Percentiles rank a stretch among this genome's conserved stretches.
Conservation (phyloP, 2,888 invertebrate genomes). For the Luffia ferchaultella region DNA sequence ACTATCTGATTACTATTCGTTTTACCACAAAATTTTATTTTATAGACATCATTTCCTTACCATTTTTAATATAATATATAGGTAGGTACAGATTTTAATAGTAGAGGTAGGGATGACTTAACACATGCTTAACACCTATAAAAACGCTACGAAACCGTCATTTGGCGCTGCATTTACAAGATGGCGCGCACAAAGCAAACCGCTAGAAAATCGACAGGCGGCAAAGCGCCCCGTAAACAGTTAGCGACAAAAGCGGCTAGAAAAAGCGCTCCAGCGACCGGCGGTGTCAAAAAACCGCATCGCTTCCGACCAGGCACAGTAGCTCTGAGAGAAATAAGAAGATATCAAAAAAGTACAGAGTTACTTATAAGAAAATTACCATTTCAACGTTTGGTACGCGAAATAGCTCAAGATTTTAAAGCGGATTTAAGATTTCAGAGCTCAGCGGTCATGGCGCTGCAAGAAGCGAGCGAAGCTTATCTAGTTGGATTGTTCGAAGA, state of each 20-base stretch:
- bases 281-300: constrained; percentile 78
- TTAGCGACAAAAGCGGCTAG: constrained; percentile 78
- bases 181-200: constrained; percentile 82
- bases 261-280: constrained; percentile 76
- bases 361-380: constrained; percentile 75
- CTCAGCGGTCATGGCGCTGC: constrained; percentile 74
- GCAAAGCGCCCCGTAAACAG: too few relatives aligned
- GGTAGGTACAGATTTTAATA: too few relatives aligned
- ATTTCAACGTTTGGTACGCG: constrained; percentile 75
- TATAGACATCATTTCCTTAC: too few relatives aligned
- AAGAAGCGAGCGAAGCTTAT: constrained; percentile 69
- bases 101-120: too few relatives aligned
- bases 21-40: too few relatives aligned
- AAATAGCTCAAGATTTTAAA: constrained; percentile 80
- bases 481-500: constrained; percentile 77
- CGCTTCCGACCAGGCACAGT: constrained; percentile 75
- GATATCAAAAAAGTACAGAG: constrained; percentile 79
- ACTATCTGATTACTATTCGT: too few relatives aligned
- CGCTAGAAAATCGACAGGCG: constrained; percentile 76
- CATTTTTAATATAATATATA: too few relatives aligned
- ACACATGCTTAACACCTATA: too few relatives aligned
- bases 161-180: neutral
- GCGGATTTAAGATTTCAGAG: constrained; percentile 75
- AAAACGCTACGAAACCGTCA: neutral
- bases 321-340: constrained; percentile 73